Conservation (phyloP, 23 tunicate species). For the Pegea sp. region DNA sequence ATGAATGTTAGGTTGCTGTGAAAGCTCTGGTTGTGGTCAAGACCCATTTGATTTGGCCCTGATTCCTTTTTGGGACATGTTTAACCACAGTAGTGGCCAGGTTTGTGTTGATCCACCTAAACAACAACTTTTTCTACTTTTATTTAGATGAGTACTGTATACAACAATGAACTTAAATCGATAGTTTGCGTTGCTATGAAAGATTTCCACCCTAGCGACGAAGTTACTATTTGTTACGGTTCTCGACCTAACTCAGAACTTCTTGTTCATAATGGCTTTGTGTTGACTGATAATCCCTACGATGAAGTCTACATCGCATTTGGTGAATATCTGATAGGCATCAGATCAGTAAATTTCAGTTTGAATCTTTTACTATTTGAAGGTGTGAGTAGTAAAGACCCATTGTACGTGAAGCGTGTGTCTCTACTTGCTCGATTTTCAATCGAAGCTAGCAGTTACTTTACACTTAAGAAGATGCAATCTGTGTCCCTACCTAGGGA, state of each 20-base stretch:
- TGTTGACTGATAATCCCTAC: conserved; percentile 18
- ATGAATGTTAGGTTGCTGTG: background rate
- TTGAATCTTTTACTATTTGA: background rate
- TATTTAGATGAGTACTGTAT: conserved; percentile 51
- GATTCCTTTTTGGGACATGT: conserved; percentile 94
- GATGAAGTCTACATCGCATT: conserved; percentile 33
- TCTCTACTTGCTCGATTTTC: conserved; percentile 15
- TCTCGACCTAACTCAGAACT: conserved; percentile 30
- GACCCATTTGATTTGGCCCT: conserved; percentile 37
- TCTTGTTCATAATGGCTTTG: conserved; percentile 79
- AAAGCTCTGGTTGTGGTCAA: too few species aligned
- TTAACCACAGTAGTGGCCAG: conserved; percentile 54
- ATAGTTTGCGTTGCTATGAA: conserved; percentile 54
- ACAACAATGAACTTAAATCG: conserved; percentile 7
- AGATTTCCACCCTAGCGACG: conserved; percentile 42
- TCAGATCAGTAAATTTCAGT: background rate
- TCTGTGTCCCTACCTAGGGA: conserved; percentile 32
- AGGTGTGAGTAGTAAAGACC: conserved; percentile 69
- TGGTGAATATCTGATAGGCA: conserved; percentile 5
- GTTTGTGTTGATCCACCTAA: conserved; percentile 10
- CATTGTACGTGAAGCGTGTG: conserved; percentile 19
- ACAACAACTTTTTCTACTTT: background rate
- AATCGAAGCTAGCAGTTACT: conserved; percentile 22
- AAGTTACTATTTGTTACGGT: conserved; percentile 81
- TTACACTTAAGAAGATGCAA: conserved; percentile 14